Percentiles rank a stretch among this genome's conserved stretches.
Conservation (phyloP, 2,888 invertebrate genomes). For the Dolichopus griseipennis region DNA sequence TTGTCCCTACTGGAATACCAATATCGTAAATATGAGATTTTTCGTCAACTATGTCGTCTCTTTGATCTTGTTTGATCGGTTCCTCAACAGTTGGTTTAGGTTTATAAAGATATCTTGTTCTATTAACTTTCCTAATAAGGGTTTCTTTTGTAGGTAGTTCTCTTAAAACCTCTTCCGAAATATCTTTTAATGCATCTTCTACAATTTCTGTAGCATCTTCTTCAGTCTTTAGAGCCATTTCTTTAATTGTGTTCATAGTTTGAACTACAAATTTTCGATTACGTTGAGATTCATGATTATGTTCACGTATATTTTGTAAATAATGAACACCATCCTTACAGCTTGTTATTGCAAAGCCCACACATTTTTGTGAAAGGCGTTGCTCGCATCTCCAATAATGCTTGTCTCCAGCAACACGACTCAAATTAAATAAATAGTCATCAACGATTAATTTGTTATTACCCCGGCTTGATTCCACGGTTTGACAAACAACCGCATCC, state of each 20-base stretch:
- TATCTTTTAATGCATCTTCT: not conserved
- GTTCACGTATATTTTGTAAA: slow-evolving; percentile 6
- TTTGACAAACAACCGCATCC: not conserved
- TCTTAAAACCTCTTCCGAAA: not conserved
- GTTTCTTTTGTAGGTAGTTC: not conserved
- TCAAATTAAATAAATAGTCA: not conserved
- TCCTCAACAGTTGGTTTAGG: not conserved
- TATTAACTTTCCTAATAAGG: not conserved
- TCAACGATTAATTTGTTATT: slow-evolving; percentile 9
- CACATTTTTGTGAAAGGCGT: not conserved
- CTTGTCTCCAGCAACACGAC: not conserved
- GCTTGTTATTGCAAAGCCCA: not conserved
- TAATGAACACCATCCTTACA: not conserved
- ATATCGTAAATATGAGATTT: slow-evolving; percentile 5
- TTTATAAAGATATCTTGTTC: not conserved
- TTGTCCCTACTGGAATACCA: not conserved
- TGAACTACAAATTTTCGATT: slow-evolving; percentile 7
- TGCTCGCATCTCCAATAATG: slow-evolving; percentile 5
- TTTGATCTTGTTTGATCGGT: not conserved
- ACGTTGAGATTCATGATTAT: not conserved
- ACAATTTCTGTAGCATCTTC: slow-evolving; percentile 3
- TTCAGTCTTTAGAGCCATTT: not conserved
- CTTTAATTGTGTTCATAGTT: slow-evolving; percentile 4
- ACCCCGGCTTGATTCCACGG: not conserved
- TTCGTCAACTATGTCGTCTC: not conserved